A percentile compares a stretch with the other conserved stretches of the same genome.
Evolutionary conservation across 2,888 invertebrate species (phyloP).

Genomic region (Miltochrista miniata): DNA sequence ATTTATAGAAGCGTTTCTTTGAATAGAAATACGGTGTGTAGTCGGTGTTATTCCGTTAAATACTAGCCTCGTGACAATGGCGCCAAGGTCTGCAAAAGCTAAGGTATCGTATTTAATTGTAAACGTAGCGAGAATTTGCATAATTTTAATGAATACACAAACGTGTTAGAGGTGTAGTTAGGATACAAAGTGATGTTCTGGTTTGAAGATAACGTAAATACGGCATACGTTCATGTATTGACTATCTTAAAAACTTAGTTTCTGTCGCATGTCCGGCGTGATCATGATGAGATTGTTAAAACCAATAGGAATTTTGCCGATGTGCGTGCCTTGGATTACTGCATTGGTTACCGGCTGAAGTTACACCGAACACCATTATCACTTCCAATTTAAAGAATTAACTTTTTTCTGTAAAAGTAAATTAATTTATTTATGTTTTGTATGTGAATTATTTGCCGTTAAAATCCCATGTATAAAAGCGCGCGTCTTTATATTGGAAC

Average conservation of each 20-base stretch:
- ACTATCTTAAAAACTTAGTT: background rate
- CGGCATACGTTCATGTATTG: background rate
- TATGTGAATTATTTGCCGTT: too few species aligned
- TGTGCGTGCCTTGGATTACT: too few species aligned
- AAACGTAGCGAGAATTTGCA: slow-evolving; percentile 19
- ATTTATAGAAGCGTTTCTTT: slow-evolving; percentile 21
- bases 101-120: slow-evolving; percentile 56
- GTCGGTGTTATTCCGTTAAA: slow-evolving; percentile 22
- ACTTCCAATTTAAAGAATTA: background rate
- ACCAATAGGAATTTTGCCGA: too few species aligned
- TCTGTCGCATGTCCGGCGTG: background rate
- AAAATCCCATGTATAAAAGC: too few species aligned
- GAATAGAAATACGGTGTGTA: slow-evolving; percentile 23
- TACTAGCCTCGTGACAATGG: slow-evolving; percentile 56
- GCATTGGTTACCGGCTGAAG: too few species aligned
- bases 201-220: background rate
- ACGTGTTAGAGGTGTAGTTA: slow-evolving; percentile 46
- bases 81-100: slow-evolving; percentile 68
- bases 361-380: too few species aligned
- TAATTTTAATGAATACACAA: slow-evolving; percentile 32
- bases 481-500: too few species aligned
- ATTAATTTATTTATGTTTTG: too few species aligned
- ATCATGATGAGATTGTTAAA: background rate
- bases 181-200: background rate
- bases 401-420: background rate